Base-by-base conservation (phyloP, 2,888 invertebrate species). In the Phrixothrix hirtus region DNA sequence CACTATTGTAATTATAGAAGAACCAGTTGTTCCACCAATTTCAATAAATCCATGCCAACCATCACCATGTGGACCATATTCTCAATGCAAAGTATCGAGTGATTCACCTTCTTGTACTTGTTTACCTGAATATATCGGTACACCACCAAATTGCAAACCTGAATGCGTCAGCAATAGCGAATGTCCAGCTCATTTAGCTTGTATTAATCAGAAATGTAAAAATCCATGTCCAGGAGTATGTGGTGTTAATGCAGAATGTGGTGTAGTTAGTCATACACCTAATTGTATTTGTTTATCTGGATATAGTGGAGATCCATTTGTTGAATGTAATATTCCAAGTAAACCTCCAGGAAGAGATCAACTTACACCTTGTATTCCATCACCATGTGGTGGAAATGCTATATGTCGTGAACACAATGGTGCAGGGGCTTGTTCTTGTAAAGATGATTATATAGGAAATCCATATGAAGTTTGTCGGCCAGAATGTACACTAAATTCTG, bases 101-200 rank as follows among this genome's bases (percentile, higher is more conserved):
- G 83, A 83, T 46, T 83, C 84, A 65, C 84, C 88, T n/a, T 85
- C 88, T 0, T 89, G 89, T 67, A 84, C 87, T 3, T 89, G 89
- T 67, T 71, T 87, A 27, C 80, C 83, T n/a, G 80, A 82, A 26
- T 89, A 83, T 70, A 77, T 85, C 39, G 89, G 89, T 36, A 79
- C 82, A 38, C 87, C 89, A 17, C 88, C 88, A 2, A 84, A 85
- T 56, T 88, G 88, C 67, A 78, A 84, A 63, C 88, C 88, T 2
- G 87, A 88, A 76, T 89, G 89, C 69, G 81, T 86, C 9, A 81
- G 83, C 2, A 88, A 83, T 71, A 81, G 84, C 31, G 89, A 89
- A 72, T 89, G 89, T 69, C 63, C 83, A 1, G 83, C 81, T 63
- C 81, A 85, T 64, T 76, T 82, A 67, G 88, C 88, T 27, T 91